Percentiles rank a stretch among this genome's conserved stretches.
These are phyloP conservation scores for Atlantisia rogersi DNA, from an alignment of 2,113 vertebrate genomes.

Conservation along the genomic window DNA sequence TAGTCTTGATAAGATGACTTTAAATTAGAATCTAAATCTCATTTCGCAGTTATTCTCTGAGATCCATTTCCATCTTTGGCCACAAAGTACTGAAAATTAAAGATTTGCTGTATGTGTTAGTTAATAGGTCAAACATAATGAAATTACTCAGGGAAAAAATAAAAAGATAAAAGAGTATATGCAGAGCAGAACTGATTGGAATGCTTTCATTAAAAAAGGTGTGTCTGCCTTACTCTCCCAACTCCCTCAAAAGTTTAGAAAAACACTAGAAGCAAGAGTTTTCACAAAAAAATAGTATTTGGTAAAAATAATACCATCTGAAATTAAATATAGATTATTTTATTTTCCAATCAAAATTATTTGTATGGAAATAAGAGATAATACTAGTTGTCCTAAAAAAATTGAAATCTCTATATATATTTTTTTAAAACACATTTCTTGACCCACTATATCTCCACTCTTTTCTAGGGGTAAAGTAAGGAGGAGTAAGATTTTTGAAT, in stretches of 20 bases:
- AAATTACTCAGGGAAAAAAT: not conserved
- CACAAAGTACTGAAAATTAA: not conserved
- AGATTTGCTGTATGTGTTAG: not conserved
- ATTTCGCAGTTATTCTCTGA: not conserved
- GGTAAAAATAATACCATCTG: fast-evolving
- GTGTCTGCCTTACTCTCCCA: not conserved
- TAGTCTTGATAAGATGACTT: constrained; percentile 21
- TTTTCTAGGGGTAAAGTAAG: not conserved
- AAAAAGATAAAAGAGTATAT: not conserved
- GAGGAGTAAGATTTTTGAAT: not conserved
- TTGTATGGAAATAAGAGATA: not conserved
- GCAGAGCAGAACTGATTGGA: not conserved
- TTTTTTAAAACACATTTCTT: not conserved
- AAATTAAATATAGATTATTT: not conserved
- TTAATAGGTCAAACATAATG: constrained; percentile 17
- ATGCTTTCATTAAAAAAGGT: not conserved
- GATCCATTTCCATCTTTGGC: constrained; percentile 5
- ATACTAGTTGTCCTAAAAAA: not conserved
- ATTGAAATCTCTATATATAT: not conserved
- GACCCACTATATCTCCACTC: not conserved
- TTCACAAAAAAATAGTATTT: not conserved
- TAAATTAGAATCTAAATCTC: constrained; percentile 37
- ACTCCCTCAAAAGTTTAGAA: not conserved
- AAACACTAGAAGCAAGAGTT: not conserved
- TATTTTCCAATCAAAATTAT: not conserved